A percentile compares a stretch with the other conserved stretches of the same genome.
These are phyloP conservation scores for Silvanus unidentatus DNA, from an alignment of 2,888 invertebrate species.

Conservation along the genomic window DNA sequence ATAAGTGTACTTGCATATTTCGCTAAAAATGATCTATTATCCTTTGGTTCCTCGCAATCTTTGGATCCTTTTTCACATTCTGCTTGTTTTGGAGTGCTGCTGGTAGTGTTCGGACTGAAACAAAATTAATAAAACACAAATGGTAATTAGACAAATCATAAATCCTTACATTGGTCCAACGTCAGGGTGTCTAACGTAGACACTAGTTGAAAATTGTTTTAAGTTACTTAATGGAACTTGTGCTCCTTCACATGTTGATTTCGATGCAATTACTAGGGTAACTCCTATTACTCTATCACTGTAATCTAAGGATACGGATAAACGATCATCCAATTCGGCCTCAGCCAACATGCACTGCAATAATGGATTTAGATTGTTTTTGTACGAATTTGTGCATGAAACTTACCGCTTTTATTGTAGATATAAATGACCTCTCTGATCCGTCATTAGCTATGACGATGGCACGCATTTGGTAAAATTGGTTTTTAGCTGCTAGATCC, in stretches of 20 bases:
- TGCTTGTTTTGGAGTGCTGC: too few species aligned
- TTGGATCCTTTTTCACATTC: constrained; percentile 85
- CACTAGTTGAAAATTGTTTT: constrained; percentile 66
- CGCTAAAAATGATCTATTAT: constrained; percentile 91
- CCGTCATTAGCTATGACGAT: constrained; percentile 63
- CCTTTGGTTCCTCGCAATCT: constrained; percentile 84
- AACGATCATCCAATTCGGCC: constrained; percentile 68
- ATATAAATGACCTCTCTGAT: constrained; percentile 61
- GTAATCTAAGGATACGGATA: constrained; percentile 76
- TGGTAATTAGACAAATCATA: neutral
- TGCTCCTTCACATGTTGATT: constrained; percentile 47
- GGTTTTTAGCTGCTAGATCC: constrained; percentile 61
- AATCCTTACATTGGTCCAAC: constrained; percentile 73
- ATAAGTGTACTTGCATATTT: constrained; percentile 83
- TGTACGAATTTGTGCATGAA: neutral
- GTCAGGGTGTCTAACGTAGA: constrained; percentile 74
- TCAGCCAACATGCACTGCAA: constrained; percentile 66
- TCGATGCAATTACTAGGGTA: constrained; percentile 51
- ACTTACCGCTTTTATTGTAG: constrained; percentile 72
- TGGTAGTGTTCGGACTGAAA: constrained; percentile 84
- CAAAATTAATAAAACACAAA: neutral
- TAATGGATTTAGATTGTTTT: constrained; percentile 7
- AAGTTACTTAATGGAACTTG: constrained; percentile 42
- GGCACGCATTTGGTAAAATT: constrained; percentile 69
- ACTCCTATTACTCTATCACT: constrained; percentile 73